These are phyloP conservation scores for Homarus americanus DNA, from an alignment of 1,140 invertebrate genomes.

Conservation along the genomic window DNA sequence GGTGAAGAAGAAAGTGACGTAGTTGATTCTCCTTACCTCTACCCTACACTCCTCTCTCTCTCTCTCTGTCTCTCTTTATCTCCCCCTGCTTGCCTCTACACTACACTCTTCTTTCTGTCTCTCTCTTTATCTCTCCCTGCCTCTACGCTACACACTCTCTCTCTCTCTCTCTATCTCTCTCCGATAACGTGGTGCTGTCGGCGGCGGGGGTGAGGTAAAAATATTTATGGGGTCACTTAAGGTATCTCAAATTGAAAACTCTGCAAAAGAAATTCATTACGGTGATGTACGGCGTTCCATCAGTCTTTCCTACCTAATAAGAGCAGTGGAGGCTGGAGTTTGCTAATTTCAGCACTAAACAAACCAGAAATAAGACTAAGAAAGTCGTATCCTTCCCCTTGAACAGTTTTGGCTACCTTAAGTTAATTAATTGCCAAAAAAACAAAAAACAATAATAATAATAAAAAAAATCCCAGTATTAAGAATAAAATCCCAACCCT, in stretches of 20 bases:
- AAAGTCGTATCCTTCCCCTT: too few species aligned
- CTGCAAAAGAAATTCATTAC: slow-evolving; percentile 34
- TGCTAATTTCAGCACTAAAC: too few species aligned
- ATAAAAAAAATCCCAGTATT: too few species aligned
- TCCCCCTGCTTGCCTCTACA: not conserved
- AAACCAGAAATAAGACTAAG: too few species aligned
- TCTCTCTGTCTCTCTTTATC: not conserved
- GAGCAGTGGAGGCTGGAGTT: not conserved
- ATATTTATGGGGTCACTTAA: slow-evolving; percentile 25
- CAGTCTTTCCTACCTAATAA: slow-evolving; percentile 4
- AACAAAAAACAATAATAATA: too few species aligned
- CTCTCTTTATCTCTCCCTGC: not conserved
- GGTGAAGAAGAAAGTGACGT: not conserved
- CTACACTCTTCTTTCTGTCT: not conserved
- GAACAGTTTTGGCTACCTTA: too few species aligned
- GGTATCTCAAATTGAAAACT: slow-evolving; percentile 27
- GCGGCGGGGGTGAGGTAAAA: not conserved
- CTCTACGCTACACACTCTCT: not conserved
- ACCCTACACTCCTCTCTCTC: not conserved
- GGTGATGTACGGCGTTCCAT: slow-evolving; percentile 11
- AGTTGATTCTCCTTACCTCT: not conserved
- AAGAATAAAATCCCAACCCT: too few species aligned
- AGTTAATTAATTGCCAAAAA: too few species aligned
- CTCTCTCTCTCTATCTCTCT: not conserved
- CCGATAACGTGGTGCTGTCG: not conserved